A percentile compares a stretch with the other conserved stretches of the same genome.
These are phyloP conservation scores for Balanococcus diminutus DNA, from an alignment of 2,888 invertebrate genomes.

Conservation along the genomic window DNA sequence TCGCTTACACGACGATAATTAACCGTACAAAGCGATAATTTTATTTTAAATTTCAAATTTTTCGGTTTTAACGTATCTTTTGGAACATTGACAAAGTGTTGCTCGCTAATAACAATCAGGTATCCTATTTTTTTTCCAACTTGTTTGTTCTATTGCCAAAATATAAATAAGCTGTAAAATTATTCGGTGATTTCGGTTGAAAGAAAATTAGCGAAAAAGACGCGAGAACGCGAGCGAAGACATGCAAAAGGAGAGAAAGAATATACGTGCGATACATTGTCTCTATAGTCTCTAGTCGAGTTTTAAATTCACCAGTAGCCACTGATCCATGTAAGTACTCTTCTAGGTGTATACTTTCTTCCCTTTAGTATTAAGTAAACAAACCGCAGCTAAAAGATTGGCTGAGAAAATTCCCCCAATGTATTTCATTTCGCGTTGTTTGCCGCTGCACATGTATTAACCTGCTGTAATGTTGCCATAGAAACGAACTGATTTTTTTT, in stretches of 20 bases:
- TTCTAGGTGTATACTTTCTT: constrained; percentile 16
- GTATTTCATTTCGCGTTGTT: constrained; percentile 51
- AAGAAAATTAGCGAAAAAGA: not conserved
- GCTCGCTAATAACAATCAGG: constrained; percentile 20
- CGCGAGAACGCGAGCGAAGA: not conserved
- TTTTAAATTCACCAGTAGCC: not conserved
- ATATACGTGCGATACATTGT: not conserved
- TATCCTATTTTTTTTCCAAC: constrained; percentile 5
- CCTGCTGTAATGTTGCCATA: constrained; percentile 52
- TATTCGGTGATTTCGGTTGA: constrained; percentile 17
- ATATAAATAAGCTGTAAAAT: constrained; percentile 40
- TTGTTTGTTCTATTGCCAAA: constrained; percentile 27
- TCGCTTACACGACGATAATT: not conserved
- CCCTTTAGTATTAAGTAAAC: constrained; percentile 47
- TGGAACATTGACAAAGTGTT: constrained; percentile 1
- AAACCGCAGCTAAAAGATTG: constrained; percentile 53
- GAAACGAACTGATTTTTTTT: constrained; percentile 26
- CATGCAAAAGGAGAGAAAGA: not conserved
- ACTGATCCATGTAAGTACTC: constrained; percentile 1
- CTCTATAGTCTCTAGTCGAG: too few relatives aligned
- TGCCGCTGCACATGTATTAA: constrained; percentile 51
- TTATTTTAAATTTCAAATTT: constrained; percentile 13
- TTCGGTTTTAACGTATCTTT: not conserved
- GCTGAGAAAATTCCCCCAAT: constrained; percentile 54
- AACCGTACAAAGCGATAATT: constrained; percentile 26